These are phyloP conservation scores for Eupithecia exiguata DNA, from an alignment of 2,888 invertebrate genomes.

Conservation along the genomic window DNA sequence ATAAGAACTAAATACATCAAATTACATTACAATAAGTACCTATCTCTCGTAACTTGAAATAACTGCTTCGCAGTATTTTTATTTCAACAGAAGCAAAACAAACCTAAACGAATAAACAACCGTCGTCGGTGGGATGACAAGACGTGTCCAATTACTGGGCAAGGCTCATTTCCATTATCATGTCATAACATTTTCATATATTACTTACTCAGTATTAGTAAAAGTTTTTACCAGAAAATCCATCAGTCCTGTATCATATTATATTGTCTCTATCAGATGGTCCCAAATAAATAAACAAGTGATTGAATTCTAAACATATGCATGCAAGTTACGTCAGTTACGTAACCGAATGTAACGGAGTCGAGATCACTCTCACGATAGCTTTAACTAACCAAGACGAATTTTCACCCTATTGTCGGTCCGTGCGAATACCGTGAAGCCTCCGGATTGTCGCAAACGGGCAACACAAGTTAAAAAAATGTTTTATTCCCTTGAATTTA, in stretches of 20 bases:
- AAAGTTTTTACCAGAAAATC: not conserved
- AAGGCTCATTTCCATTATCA: not conserved
- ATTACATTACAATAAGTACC: too few relatives aligned
- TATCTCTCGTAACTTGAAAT: too few relatives aligned
- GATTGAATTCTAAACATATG: conserved; percentile 14
- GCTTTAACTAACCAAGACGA: conserved; percentile 72
- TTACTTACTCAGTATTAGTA: not conserved
- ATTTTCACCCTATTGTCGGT: conserved; percentile 81
- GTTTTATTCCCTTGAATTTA: not conserved
- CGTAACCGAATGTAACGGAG: conserved; percentile 65
- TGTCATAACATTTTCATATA: not conserved
- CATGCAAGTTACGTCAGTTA: conserved; percentile 55
- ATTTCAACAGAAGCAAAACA: not conserved
- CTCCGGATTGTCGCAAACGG: conserved; percentile 34
- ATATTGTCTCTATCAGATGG: not conserved
- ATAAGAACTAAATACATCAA: too few relatives aligned
- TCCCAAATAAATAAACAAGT: not conserved
- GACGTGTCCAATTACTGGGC: not conserved
- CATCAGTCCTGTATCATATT: not conserved
- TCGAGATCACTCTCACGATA: conserved; percentile 71
- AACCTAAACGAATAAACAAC: not conserved
- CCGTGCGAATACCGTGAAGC: conserved; percentile 79
- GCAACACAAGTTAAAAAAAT: not conserved
- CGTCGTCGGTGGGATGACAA: not conserved
- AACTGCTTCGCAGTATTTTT: not conserved